A percentile compares a stretch with the other conserved stretches of the same genome.
Conservation (phyloP, 2,797 vertebrate species). For the Jordanella pulchra region DNA sequence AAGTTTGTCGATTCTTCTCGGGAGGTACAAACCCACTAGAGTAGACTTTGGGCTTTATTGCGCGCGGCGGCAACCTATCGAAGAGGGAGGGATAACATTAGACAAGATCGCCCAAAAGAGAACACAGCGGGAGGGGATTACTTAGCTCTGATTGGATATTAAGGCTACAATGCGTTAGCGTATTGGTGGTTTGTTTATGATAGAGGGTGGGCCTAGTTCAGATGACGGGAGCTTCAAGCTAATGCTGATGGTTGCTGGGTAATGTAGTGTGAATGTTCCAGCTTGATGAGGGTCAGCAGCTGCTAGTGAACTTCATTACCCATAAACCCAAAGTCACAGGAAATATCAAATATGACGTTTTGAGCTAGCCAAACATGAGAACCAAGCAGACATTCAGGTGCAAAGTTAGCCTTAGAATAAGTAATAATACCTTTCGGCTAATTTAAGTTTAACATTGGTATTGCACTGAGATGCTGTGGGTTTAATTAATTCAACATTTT, state of each 20-base stretch:
- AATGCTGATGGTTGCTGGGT: constrained; percentile 44
- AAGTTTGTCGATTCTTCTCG: constrained; percentile 53
- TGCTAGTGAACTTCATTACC: constrained; percentile 54
- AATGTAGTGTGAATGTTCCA: constrained; percentile 41
- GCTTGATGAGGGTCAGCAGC: fast-evolving
- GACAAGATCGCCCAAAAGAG: constrained; percentile 10
- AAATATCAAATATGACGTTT: constrained; percentile 55
- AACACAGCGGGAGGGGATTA: constrained; percentile 21
- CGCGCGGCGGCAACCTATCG: constrained; percentile 78
- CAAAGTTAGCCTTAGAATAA: background rate
- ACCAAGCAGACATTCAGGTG: constrained; percentile 8
- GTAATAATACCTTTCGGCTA: background rate
- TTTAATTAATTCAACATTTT: background rate
- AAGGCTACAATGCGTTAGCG: background rate
- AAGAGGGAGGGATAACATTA: constrained; percentile 14
- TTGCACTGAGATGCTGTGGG: background rate
- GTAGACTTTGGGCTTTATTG: constrained; percentile 72
- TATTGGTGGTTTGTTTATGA: background rate
- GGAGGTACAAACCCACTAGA: constrained; percentile 53
- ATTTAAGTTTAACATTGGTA: background rate
- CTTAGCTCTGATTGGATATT: constrained; percentile 14
- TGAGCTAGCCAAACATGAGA: constrained; percentile 20
- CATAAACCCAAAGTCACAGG: fast-evolving
- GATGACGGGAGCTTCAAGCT: constrained; percentile 50
- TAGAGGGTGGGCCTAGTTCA: background rate